Conservation (phyloP, 2,888 invertebrate genomes). For the Diadegma fenestrale region DNA sequence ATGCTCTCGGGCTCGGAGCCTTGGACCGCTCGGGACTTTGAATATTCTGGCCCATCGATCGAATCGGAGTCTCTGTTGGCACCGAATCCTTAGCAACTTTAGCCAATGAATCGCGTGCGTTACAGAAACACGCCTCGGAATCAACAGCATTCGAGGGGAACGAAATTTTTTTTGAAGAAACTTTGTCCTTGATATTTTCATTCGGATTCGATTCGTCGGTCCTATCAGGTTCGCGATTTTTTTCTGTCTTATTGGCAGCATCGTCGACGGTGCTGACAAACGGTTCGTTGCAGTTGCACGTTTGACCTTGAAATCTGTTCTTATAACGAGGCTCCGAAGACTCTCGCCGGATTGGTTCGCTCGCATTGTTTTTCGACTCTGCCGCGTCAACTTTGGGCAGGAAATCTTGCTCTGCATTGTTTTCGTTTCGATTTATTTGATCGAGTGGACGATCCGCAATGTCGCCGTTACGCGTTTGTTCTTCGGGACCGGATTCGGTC, state of each 20-base stretch:
- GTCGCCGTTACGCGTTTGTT: constrained; percentile 11
- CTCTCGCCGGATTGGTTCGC: not conserved
- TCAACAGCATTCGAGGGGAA: not conserved
- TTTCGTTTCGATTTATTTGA: not conserved
- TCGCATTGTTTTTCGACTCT: not conserved
- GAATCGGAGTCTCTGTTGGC: not conserved
- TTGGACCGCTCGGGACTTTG: not conserved
- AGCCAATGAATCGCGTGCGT: constrained; percentile 6
- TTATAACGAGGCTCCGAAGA: not conserved
- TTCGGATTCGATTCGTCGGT: not conserved
- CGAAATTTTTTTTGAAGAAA: not conserved
- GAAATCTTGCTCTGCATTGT: not conserved
- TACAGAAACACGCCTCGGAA: constrained; percentile 17
- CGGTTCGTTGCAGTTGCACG: not conserved
- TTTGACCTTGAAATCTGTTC: not conserved
- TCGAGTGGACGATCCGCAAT: not conserved
- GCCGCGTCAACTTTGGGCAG: not conserved
- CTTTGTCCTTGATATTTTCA: not conserved
- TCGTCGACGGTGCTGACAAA: not conserved
- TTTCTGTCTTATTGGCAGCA: not conserved
- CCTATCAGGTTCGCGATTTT: not conserved
- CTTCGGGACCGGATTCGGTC: not conserved
- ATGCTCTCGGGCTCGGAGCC: not conserved
- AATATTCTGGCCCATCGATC: not conserved
- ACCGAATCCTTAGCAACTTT: not conserved